Evolutionary conservation across 2,113 vertebrate genomes (phyloP), one percentile per base, ranked within the genome.

Genomic region (Dendrocopos noguchii): DNA sequence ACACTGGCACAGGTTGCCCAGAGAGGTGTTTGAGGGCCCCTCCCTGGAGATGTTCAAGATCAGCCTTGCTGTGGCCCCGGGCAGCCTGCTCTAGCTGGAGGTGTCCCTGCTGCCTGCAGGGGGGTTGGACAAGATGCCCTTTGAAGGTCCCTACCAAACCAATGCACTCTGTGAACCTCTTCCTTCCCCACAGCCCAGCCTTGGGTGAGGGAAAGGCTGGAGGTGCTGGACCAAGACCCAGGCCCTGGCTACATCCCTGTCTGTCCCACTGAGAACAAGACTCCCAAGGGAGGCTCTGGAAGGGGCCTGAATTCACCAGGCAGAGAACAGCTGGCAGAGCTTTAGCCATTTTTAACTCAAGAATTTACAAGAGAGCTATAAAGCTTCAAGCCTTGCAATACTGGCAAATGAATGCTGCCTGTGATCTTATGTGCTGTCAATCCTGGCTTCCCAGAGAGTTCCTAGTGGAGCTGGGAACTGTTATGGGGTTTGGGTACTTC

Each of bases 331-430:
- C 2, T 95, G 75, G 77, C 72, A 59, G 3, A 20, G 16, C 55
- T 92, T 47, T 65, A 71, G 21, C 36, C 59, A 56, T 67, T 94
- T 95, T 70, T 82, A 83, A 94, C 83, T 66, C 67, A 53, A 89
- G 53, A 79, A 84, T 25, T 88, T 80, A 39, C 86, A 90, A 95
- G 67, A 80, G 60, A 90, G 55, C 86, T 83, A 60, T 31, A 86
- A 94, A 95, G 83, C 80, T 74, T 50, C 72, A 55, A 80, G 65
- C 46, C 59, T 93, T 91, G 91, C 88, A 83, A 91, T 72, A 91
- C 29, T 2, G 70, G 13, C 60, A 87, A 93, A 85, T 39, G 82
- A 91, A 84, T 34, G 21, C 29, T 34, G 28, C 24, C 46, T 52
- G 52, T 77, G 95, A 90, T 88, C 56, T 66, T 93, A 88, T 63